Evolutionary conservation across 2,113 vertebrate genomes (phyloP).

Genomic region (Antidorcas marsupialis): DNA sequence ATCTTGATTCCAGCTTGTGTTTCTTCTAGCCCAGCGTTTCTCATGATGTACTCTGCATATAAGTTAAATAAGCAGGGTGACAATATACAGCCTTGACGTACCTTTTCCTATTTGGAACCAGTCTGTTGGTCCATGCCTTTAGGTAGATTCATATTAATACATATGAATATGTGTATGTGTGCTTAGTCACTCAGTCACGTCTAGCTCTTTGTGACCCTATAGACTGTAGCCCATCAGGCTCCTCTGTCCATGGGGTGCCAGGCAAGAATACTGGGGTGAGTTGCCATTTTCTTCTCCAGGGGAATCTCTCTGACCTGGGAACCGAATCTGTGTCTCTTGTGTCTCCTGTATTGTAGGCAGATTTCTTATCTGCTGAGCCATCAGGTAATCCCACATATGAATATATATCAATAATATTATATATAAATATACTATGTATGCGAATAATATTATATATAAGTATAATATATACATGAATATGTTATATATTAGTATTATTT

Average conservation of each 20-base stretch:
- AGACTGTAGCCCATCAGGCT: not conserved
- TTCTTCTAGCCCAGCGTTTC: no score
- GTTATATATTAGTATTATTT: not conserved
- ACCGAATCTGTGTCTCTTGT: not conserved
- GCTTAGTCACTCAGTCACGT: not conserved
- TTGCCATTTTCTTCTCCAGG: not conserved
- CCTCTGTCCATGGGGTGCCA: not conserved
- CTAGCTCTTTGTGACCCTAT: not conserved
- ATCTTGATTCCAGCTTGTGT: no score
- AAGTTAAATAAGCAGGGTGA: no score
- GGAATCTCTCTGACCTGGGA: not conserved
- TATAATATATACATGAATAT: not conserved
- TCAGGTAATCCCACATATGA: not conserved
- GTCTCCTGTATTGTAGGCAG: not conserved
- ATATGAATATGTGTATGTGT: not conserved
- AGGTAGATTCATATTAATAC: not conserved
- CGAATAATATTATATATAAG: not conserved
- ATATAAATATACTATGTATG: not conserved
- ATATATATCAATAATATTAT: not conserved
- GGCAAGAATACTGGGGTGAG: not conserved
- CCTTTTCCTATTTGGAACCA: no score
- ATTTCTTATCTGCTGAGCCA: fast-evolving
- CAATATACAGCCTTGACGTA: no score
- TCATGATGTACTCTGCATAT: no score
- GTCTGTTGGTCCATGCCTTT: not conserved